These are phyloP conservation scores for Choloepus hoffmanni DNA, from an alignment of 2,113 vertebrate genomes.

Conservation along the genomic window DNA sequence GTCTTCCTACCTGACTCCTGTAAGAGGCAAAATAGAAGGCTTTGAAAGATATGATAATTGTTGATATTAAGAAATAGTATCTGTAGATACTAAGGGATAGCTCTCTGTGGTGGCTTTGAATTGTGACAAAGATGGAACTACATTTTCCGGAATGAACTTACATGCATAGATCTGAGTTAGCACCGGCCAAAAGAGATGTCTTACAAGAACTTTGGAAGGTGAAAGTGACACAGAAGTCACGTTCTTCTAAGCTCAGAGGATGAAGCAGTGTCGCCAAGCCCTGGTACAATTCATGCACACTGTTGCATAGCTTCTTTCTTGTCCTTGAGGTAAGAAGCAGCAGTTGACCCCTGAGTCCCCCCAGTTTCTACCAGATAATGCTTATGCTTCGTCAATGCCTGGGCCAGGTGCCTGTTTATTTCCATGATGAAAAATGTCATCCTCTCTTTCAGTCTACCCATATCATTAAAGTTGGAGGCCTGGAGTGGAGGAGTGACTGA, in stretches of 20 bases:
- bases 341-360: not conserved
- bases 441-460: not conserved
- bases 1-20: not conserved
- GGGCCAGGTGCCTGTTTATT: not conserved
- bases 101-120: no score
- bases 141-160: not conserved
- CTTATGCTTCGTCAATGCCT: not conserved
- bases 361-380: not conserved
- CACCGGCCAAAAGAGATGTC: not conserved
- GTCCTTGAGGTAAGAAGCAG: not conserved
- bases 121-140: not conserved
- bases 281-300: no score
- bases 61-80: not conserved
- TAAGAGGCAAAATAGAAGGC: not conserved
- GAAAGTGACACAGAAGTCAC: not conserved
- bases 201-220: not conserved
- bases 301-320: not conserved
- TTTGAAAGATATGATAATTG: not conserved
- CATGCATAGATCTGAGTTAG: not conserved
- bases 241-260: no score
- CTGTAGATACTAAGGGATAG: fast-evolving
- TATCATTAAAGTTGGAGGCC: not conserved
- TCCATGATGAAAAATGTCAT: not conserved
- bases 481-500: not conserved
- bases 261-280: not conserved